These are phyloP conservation scores for Akabosia matsudoensis DNA, from an alignment of 1,140 invertebrate species.

Conservation along the genomic window DNA sequence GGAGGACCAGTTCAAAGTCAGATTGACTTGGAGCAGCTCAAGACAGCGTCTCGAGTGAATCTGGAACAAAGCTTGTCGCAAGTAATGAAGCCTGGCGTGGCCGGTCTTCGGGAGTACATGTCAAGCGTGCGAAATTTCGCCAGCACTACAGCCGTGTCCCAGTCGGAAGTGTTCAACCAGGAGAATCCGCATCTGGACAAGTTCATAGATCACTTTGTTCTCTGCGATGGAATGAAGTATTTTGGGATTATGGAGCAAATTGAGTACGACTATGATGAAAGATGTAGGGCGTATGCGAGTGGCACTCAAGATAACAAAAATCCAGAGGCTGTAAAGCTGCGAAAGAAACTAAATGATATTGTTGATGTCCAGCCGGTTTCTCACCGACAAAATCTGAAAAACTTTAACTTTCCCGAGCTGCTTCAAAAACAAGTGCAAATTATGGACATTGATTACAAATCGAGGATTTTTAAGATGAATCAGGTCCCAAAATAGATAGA, in stretches of 20 bases:
- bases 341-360: neutral
- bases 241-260: constrained; percentile 2
- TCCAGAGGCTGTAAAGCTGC: neutral
- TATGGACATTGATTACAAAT: neutral
- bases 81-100: neutral
- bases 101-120: neutral
- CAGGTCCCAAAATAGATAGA: neutral
- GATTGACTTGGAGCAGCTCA: neutral
- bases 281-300: neutral
- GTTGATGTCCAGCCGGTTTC: neutral
- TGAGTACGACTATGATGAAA: neutral
- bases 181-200: neutral
- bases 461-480: neutral
- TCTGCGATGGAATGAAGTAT: neutral
- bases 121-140: neutral
- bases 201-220: neutral
- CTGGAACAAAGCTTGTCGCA: neutral
- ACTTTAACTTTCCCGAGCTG: neutral
- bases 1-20: neutral
- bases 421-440: neutral
- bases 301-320: neutral
- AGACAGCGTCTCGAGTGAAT: neutral
- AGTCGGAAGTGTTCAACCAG: neutral
- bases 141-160: too few species aligned
- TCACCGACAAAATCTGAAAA: neutral